phyloP scores from a whole-genome alignment of 2,113 vertebrate genomes.

The Trochalopteron elliotii region DNA sequence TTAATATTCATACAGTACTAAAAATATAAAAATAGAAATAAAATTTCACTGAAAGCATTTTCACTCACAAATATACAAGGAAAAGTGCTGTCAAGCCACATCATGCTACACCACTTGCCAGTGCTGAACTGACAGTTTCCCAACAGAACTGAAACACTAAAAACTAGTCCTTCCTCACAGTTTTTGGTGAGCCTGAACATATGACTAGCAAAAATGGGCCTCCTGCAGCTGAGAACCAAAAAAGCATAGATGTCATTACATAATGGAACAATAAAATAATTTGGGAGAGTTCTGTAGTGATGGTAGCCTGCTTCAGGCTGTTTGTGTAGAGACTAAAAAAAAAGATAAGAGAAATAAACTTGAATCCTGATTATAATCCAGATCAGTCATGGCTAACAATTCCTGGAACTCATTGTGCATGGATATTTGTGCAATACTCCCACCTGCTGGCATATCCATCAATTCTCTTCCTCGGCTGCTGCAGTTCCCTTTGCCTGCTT shows the following conservation, averaged over 20 bases:
- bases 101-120: slow-evolving; percentile 38
- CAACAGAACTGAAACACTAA: background rate
- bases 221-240: background rate
- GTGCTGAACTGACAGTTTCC: slow-evolving; percentile 30
- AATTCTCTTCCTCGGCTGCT: background rate
- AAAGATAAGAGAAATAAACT: background rate
- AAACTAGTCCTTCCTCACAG: background rate
- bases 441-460: background rate
- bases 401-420: background rate
- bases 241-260: background rate
- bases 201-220: background rate
- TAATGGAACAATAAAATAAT: background rate
- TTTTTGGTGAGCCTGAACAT: background rate
- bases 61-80: slow-evolving; percentile 65
- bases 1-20: slow-evolving; percentile 67
- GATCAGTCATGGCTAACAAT: background rate
- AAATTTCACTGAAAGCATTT: slow-evolving; percentile 75
- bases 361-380: background rate
- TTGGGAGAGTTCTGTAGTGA: background rate
- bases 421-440: background rate
- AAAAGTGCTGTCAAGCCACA: slow-evolving; percentile 65
- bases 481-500: background rate
- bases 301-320: background rate
- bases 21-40: slow-evolving; percentile 80
- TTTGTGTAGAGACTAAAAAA: background rate